Conservation (phyloP, 2,888 invertebrate species). For the Hydrotaea cyrtoneurina region DNA sequence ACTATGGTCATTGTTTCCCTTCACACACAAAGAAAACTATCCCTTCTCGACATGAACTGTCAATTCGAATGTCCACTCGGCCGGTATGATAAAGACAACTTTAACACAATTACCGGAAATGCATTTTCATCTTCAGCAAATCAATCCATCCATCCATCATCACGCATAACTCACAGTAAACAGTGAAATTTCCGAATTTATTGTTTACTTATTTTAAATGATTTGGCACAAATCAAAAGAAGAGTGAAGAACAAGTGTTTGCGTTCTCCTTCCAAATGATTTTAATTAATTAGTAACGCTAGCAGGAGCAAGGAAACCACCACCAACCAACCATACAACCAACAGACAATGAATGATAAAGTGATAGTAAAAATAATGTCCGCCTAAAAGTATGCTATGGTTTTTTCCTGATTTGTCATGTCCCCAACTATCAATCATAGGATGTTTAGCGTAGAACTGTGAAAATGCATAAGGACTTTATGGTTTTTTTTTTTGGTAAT, state of each 20-base stretch:
- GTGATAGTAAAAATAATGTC: conserved; percentile 26
- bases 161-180: conserved; percentile 26
- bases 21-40: conserved; percentile 53
- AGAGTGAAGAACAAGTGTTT: too few relatives aligned
- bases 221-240: conserved; percentile 52
- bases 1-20: not conserved
- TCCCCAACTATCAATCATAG: conserved; percentile 54
- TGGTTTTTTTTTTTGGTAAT: not conserved
- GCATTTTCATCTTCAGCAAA: conserved; percentile 56
- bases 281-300: conserved; percentile 60
- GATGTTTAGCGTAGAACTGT: conserved; percentile 23
- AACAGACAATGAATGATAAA: not conserved
- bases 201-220: conserved; percentile 64
- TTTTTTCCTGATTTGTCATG: conserved; percentile 58
- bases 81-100: not conserved
- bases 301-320: not conserved
- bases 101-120: conserved; percentile 50
- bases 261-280: conserved; percentile 34
- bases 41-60: conserved; percentile 51
- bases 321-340: not conserved
- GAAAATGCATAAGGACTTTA: not conserved
- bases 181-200: not conserved
- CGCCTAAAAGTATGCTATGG: conserved; percentile 60
- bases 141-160: conserved; percentile 51
- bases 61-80: conserved; percentile 15